Evolutionary conservation across 1,140 invertebrate genomes (phyloP), one percentile per base, ranked within the genome.

Genomic region (Conus ventricosus): DNA sequence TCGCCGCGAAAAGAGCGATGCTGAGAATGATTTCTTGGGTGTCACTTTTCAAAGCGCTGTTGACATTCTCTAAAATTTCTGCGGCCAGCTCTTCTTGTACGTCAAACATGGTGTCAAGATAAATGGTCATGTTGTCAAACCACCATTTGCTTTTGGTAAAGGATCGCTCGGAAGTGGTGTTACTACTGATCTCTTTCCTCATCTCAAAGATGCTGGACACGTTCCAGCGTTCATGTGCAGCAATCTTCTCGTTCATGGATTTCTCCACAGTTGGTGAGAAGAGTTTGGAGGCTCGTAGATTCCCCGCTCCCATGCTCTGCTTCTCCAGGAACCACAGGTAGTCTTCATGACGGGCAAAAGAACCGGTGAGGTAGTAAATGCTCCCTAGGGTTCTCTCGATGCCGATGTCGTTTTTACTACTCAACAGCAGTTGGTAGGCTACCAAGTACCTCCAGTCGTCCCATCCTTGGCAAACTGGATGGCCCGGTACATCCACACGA

Each of bases 81-180:
- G 88, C 86, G 13, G 91, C 93, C 60, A 94, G 89, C 15, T 92
- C 90, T 6, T 88, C 87, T 88, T 94, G 94, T 10, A 93, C 90
- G 60, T 88, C 89, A 13, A 93, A 90, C 55, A 94, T 88, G 17
- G 91, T 90, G 84, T 94, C 92, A 1, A 94, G 85, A 75, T 92
- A 93, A n/a, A 90, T 83, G 15, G 92, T 94, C 92, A 94, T 94
- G 80, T 92, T 94, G 76, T 93, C 92, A 87, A 92, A 90, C 87
- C 86, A 90, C 88, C 75, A 91, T 89, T 86, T 76, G 17, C 89
- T 53, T 54, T 87, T 91, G 20, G 25, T 54, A 20, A 88, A 88
- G 11, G 90, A 88, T 0, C 83, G 90, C 7, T 80, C 83, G 5
- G 88, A 90, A 5, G 89, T 85, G 53, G 89, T 91, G 23, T 87